These are phyloP conservation scores for Eleutherodactylus coqui DNA, from an alignment of 2,797 vertebrate genomes.

Conservation along the genomic window DNA sequence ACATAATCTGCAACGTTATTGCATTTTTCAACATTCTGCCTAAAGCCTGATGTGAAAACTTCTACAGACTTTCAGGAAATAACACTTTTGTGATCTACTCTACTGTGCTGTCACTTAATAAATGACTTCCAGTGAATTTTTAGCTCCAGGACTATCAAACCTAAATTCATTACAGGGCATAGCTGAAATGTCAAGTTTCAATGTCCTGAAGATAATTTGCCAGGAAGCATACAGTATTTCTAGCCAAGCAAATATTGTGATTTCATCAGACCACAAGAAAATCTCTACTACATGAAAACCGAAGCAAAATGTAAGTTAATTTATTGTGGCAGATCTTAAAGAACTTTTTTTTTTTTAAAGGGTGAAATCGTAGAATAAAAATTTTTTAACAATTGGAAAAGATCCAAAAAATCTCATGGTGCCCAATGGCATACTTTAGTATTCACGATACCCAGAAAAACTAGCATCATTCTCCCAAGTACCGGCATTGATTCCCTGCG, in stretches of 20 bases:
- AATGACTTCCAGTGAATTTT: neutral
- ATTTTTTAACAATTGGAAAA: neutral
- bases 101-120: neutral
- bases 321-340: neutral
- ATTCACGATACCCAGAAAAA: too few species aligned
- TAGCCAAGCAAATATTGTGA: neutral
- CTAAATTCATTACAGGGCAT: slow-evolving; percentile 1
- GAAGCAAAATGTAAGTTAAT: neutral
- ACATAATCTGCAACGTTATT: neutral
- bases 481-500: too few species aligned
- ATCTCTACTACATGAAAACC: neutral
- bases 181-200: neutral
- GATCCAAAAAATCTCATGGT: neutral
- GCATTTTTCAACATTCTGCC: neutral
- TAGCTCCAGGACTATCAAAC: neutral
- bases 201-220: neutral
- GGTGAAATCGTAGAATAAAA: neutral
- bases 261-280: neutral
- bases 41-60: slow-evolving; percentile 2
- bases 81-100: neutral
- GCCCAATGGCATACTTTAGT: too few species aligned
- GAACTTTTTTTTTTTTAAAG: neutral
- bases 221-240: neutral
- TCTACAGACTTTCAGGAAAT: neutral
- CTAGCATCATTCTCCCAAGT: too few species aligned